Percentiles rank a stretch among this genome's conserved stretches.
Evolutionary conservation across 2,797 vertebrate genomes (phyloP).

Genomic region (Myotis myotis): DNA sequence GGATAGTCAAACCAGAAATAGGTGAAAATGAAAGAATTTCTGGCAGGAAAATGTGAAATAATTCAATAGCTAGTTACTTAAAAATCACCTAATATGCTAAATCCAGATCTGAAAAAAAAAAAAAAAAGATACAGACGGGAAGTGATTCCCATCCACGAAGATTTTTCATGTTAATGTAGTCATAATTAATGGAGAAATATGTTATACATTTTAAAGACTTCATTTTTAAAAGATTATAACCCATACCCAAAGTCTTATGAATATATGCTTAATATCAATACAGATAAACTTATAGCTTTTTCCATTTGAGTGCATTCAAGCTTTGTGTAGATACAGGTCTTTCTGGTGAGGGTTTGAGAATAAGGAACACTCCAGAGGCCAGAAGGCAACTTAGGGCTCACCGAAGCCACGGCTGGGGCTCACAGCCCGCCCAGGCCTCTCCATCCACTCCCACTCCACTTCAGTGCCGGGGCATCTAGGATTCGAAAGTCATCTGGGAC

Average conservation of each 20-base stretch:
- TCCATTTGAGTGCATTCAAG: neutral
- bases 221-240: neutral
- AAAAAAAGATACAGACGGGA: neutral
- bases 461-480: neutral
- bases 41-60: neutral
- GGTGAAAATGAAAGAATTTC: neutral
- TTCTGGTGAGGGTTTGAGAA: neutral
- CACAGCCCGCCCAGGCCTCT: rapidly evolving
- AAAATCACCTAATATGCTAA: neutral
- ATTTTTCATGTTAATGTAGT: neutral
- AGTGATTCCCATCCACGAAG: neutral
- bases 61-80: neutral
- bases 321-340: neutral
- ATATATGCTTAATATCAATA: neutral
- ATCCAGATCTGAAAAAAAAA: neutral
- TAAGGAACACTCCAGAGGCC: neutral
- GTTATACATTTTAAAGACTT: neutral
- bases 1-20: neutral
- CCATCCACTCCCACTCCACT: too few relatives aligned
- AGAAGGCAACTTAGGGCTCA: neutral
- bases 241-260: neutral
- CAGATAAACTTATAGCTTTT: neutral
- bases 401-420: neutral
- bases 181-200: constrained; percentile 9
- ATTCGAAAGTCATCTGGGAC: rapidly evolving